Conservation (phyloP, 2,888 invertebrate genomes). For the Pilophorus perplexus region DNA sequence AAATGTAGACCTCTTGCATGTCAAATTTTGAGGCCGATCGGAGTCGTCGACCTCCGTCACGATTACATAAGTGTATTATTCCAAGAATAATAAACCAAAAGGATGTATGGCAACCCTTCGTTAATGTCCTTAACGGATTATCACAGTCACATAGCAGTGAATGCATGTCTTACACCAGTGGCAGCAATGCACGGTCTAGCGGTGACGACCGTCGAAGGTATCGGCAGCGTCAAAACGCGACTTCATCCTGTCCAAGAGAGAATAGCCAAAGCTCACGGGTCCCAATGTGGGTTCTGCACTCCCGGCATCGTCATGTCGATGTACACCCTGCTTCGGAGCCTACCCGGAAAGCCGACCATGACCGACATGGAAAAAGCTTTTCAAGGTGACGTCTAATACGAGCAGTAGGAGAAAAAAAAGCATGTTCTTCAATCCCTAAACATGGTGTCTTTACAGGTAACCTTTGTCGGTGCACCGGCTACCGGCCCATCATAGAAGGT, state of each 20-base stretch:
- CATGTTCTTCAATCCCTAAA: not conserved
- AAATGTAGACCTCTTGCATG: too few species aligned
- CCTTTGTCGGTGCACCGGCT: conserved; percentile 90
- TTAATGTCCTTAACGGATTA: not conserved
- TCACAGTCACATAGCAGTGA: conserved; percentile 73
- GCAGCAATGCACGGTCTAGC: conserved; percentile 84
- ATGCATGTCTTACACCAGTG: conserved; percentile 85
- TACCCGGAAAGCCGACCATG: conserved; percentile 66
- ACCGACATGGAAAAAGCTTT: conserved; percentile 74
- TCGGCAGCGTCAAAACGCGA: conserved; percentile 74
- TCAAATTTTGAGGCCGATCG: too few species aligned
- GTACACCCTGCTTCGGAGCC: conserved; percentile 79
- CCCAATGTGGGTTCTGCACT: conserved; percentile 94
- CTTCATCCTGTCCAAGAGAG: conserved; percentile 86
- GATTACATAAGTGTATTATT: too few species aligned
- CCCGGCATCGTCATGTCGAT: conserved; percentile 98
- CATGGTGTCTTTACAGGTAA: too few species aligned
- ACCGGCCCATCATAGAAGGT: conserved; percentile 88
- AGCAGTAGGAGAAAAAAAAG: not conserved
- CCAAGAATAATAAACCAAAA: too few species aligned
- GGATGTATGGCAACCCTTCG: too few species aligned
- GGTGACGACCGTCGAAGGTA: conserved; percentile 90
- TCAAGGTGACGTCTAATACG: conserved; percentile 61
- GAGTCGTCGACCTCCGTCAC: too few species aligned
- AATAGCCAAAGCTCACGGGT: conserved; percentile 85